phyloP scores from a whole-genome alignment of 2,888 invertebrate species.

The Mythimna lalbum region DNA sequence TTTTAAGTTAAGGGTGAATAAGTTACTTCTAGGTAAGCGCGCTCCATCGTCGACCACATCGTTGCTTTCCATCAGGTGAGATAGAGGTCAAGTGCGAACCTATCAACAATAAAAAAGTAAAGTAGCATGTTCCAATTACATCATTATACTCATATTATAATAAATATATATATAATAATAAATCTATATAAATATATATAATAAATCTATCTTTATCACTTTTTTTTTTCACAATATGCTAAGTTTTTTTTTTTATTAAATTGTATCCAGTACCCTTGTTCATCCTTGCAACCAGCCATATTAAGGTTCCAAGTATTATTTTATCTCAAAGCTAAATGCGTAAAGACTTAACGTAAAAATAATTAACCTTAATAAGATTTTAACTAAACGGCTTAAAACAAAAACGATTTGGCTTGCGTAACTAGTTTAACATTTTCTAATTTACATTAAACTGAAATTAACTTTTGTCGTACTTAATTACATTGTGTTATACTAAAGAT shows the following conservation, averaged over 20 bases:
- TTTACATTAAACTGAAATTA: conserved; percentile 48
- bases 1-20: too few relatives aligned
- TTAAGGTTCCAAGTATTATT: neutral
- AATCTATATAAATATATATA: too few relatives aligned
- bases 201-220: neutral
- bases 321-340: conserved; percentile 18
- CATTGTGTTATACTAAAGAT: conserved; percentile 14
- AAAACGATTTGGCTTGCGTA: conserved; percentile 51
- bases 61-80: too few relatives aligned
- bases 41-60: too few relatives aligned
- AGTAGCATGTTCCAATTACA: neutral
- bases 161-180: too few relatives aligned
- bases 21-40: too few relatives aligned
- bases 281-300: neutral
- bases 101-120: too few relatives aligned
- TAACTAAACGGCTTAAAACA: conserved; percentile 53
- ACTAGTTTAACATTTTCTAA: conserved; percentile 54
- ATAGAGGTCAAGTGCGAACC: too few relatives aligned
- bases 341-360: conserved; percentile 28
- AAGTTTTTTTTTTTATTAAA: neutral
- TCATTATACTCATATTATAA: neutral
- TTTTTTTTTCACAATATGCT: neutral
- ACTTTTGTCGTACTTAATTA: conserved; percentile 35
- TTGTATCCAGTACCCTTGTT: neutral
- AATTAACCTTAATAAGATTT: conserved; percentile 46